Evolutionary conservation across 2,888 invertebrate genomes (phyloP).

Genomic region (Phortica magna): DNA sequence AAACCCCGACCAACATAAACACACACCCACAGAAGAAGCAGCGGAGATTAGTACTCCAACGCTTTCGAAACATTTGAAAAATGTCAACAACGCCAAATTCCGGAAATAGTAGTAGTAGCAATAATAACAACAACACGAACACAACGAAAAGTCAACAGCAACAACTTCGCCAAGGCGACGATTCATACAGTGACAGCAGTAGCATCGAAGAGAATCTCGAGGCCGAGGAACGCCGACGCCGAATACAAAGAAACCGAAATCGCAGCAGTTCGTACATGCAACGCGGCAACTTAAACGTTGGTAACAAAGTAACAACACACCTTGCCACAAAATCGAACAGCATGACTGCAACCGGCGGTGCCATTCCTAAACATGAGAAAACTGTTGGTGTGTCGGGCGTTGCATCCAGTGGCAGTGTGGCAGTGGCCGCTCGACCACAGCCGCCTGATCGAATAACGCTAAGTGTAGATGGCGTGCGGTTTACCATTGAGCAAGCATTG

Average conservation of each 20-base stretch:
- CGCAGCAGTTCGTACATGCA: conserved; percentile 77
- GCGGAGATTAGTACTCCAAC: conserved; percentile 18
- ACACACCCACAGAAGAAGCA: neutral
- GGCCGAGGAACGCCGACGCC: conserved; percentile 84
- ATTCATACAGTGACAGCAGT: conserved; percentile 83
- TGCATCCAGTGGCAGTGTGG: conserved; percentile 30
- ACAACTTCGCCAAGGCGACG: conserved; percentile 52
- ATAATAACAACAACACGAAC: conserved; percentile 56
- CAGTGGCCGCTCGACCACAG: conserved; percentile 50
- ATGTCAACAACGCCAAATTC: conserved; percentile 75
- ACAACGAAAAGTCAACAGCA: conserved; percentile 57
- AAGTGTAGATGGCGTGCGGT: conserved; percentile 97
- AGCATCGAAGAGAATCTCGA: conserved; percentile 89
- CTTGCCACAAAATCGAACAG: conserved; percentile 39
- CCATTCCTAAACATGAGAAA: conserved; percentile 68
- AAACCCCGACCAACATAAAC: neutral
- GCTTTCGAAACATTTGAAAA: conserved; percentile 51
- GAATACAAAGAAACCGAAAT: conserved; percentile 85
- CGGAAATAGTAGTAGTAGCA: conserved; percentile 71
- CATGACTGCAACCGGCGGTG: conserved; percentile 60
- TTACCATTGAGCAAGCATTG: conserved; percentile 94
- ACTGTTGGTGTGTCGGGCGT: conserved; percentile 33
- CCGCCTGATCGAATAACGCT: conserved; percentile 88
- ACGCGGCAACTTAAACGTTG: conserved; percentile 48
- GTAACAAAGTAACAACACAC: conserved; percentile 43